phyloP scores from a whole-genome alignment of 2,797 vertebrate species.

The Phrynocephalus guinanensis region DNA sequence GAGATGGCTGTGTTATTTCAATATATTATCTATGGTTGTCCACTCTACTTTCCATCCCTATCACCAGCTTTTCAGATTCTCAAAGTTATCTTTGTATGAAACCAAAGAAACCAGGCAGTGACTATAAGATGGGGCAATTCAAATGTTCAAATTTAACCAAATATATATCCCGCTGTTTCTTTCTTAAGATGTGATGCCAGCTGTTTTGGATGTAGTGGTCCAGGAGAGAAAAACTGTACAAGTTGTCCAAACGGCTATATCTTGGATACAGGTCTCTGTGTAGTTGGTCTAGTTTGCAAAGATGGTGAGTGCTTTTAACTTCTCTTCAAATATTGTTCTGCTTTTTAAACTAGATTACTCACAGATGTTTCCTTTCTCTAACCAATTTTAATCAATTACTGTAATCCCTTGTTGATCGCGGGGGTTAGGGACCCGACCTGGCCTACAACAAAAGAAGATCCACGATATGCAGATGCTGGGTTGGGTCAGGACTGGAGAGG shows the following conservation, averaged over 20 bases:
- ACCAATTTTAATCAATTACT: neutral
- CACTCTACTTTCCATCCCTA: slow-evolving; percentile 7
- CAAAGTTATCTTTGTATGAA: slow-evolving; percentile 34
- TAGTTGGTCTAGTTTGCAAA: slow-evolving; percentile 96
- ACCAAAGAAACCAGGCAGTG: slow-evolving; percentile 5
- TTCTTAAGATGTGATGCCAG: slow-evolving; percentile 89
- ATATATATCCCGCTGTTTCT: slow-evolving; percentile 11
- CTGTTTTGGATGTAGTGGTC: slow-evolving; percentile 92
- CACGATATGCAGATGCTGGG: no score
- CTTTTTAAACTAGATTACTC: slow-evolving; percentile 5
- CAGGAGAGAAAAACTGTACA: slow-evolving; percentile 94
- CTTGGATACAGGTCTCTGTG: slow-evolving; percentile 90
- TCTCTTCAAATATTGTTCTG: neutral
- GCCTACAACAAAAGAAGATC: no score
- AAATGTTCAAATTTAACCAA: neutral
- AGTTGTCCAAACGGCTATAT: slow-evolving; percentile 92
- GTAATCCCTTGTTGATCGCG: no score
- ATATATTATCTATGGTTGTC: neutral
- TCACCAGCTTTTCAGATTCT: slow-evolving; percentile 21
- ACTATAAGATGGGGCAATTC: neutral
- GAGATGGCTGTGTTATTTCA: no score
- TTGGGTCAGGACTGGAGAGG: no score
- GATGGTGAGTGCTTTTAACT: slow-evolving; percentile 89
- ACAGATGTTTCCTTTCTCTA: neutral
- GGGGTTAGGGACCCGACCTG: no score